Percentiles rank a stretch among this genome's conserved stretches.
Evolutionary conservation across 1,140 invertebrate genomes (phyloP).

Genomic region (Orussus abietinus): DNA sequence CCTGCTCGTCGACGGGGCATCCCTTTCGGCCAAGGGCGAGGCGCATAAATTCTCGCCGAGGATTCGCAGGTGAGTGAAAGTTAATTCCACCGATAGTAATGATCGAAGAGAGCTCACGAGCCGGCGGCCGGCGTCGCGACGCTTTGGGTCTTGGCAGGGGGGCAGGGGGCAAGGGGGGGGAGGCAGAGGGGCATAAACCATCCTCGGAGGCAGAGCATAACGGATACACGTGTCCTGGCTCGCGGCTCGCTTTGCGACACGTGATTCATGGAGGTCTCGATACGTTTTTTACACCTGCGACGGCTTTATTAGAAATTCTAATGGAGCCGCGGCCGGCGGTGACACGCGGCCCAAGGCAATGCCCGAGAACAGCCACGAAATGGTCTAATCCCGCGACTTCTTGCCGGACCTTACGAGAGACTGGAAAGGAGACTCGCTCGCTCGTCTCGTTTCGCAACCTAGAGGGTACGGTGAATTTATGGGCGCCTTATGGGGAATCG

Average conservation of each 20-base stretch:
- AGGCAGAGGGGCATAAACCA: slow-evolving; percentile 19
- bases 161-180: background rate
- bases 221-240: slow-evolving; percentile 42
- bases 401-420: slow-evolving; percentile 21
- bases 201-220: slow-evolving; percentile 26
- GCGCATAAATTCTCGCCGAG: slow-evolving; percentile 22
- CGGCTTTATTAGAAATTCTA: slow-evolving; percentile 53
- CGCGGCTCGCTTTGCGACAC: slow-evolving; percentile 40
- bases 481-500: no score
- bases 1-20: no score
- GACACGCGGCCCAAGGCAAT: slow-evolving; percentile 30
- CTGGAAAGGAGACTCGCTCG: background rate
- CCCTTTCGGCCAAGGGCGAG: no score
- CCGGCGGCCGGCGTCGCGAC: no score
- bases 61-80: slow-evolving; percentile 8
- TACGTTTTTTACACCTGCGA: slow-evolving; percentile 46
- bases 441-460: slow-evolving; percentile 9
- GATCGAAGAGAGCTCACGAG: background rate
- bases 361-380: slow-evolving; percentile 28
- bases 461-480: no score
- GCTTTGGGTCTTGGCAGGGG: background rate
- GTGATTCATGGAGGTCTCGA: slow-evolving; percentile 50
- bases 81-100: slow-evolving; percentile 15
- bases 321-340: slow-evolving; percentile 35
- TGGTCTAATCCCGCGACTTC: slow-evolving; percentile 35